Evolutionary conservation across 2,888 invertebrate species (phyloP).

Genomic region (Drosophila buzzatii): DNA sequence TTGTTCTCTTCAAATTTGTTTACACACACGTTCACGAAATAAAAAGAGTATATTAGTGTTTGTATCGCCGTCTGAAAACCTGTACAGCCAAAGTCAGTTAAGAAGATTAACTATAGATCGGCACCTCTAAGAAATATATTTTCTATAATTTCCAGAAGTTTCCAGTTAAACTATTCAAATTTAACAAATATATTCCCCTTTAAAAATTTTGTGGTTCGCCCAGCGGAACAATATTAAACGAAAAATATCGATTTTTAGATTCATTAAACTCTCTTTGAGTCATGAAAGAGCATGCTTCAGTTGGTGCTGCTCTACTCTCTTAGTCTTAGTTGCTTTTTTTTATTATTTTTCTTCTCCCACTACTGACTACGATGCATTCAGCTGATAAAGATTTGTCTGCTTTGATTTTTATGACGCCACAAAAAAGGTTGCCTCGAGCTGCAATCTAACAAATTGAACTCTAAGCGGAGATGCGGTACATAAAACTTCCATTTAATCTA

Average conservation of each 20-base stretch:
- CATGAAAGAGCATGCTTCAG: not conserved
- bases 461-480: conserved; percentile 24
- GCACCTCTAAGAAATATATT: too few relatives aligned
- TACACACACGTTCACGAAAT: not conserved
- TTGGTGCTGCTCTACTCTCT: too few relatives aligned
- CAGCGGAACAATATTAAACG: not conserved
- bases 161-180: not conserved
- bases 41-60: not conserved
- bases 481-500: conserved; percentile 64
- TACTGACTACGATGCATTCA: conserved; percentile 53
- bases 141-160: not conserved
- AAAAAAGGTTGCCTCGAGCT: conserved; percentile 51
- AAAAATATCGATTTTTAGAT: not conserved
- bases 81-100: not conserved
- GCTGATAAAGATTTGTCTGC: conserved; percentile 75
- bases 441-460: conserved; percentile 54
- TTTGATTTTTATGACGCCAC: conserved; percentile 78
- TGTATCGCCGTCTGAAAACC: not conserved
- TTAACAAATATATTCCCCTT: not conserved
- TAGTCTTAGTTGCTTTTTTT: not conserved
- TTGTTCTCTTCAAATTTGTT: not conserved
- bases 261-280: too few relatives aligned
- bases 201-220: not conserved
- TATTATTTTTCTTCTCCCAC: conserved; percentile 7
- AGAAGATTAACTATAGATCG: too few relatives aligned